phyloP scores from a whole-genome alignment of 2,888 invertebrate species.

The Acanthosepion esculentum region DNA sequence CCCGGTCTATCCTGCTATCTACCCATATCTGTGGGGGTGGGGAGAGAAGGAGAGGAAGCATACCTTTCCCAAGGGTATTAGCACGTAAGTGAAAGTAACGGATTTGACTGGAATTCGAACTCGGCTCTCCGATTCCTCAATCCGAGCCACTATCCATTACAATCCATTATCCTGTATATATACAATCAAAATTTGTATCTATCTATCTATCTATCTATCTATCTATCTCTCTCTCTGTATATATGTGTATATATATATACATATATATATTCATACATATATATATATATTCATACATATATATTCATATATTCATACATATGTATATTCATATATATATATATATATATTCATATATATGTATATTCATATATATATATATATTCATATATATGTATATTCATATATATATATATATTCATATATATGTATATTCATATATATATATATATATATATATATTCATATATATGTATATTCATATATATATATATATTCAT shows the following conservation, averaged over 20 bases:
- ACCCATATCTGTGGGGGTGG: too few relatives aligned
- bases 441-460: background rate
- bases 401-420: background rate
- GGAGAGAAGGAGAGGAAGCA: too few relatives aligned
- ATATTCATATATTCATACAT: background rate
- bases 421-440: background rate
- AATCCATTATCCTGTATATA: background rate
- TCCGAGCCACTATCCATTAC: background rate
- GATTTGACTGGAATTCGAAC: too few relatives aligned
- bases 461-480: background rate
- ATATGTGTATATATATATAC: too few relatives aligned
- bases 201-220: too few relatives aligned
- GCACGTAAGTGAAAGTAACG: too few relatives aligned
- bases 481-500: background rate
- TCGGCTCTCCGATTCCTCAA: too few relatives aligned
- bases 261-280: too few relatives aligned
- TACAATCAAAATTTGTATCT: background rate
- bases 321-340: background rate
- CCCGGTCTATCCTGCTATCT: too few relatives aligned
- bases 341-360: background rate
- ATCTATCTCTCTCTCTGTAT: too few relatives aligned
- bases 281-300: background rate
- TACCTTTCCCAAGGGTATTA: too few relatives aligned
- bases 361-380: background rate
- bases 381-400: background rate